phyloP scores from a whole-genome alignment of 2,888 invertebrate species.

The Oasisia sp. region DNA sequence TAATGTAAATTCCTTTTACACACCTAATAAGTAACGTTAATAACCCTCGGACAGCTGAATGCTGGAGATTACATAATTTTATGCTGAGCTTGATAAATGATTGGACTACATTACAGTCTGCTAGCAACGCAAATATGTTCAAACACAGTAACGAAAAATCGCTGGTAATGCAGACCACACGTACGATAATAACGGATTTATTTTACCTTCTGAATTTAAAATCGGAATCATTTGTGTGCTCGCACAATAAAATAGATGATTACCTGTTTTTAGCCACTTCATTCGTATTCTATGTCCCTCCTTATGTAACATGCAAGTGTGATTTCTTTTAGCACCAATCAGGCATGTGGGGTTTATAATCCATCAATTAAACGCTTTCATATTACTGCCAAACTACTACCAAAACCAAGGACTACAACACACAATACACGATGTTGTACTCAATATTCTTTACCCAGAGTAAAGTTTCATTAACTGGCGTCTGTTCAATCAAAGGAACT shows the following conservation, averaged over 20 bases:
- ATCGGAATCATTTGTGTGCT: neutral
- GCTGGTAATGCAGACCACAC: neutral
- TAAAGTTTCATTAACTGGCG: too few relatives aligned
- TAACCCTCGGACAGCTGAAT: neutral
- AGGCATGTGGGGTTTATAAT: neutral
- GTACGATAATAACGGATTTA: neutral
- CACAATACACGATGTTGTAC: too few relatives aligned
- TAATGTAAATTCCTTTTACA: neutral
- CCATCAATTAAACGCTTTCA: neutral
- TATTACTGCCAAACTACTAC: too few relatives aligned
- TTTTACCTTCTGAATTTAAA: neutral
- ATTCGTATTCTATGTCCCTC: neutral
- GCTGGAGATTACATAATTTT: conserved; percentile 12
- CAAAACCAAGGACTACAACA: too few relatives aligned
- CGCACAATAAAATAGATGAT: neutral
- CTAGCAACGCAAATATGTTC: conserved; percentile 13
- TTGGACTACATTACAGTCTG: neutral
- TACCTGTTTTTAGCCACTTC: neutral
- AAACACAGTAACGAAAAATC: neutral
- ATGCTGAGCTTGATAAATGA: neutral
- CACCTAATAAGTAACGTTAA: neutral
- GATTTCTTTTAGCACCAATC: neutral
- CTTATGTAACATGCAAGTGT: neutral
- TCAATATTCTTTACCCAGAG: too few relatives aligned
- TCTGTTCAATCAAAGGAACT: too few relatives aligned